Evolutionary conservation across 2,113 vertebrate genomes (phyloP), one percentile per base, ranked within the genome.

Genomic region (Puffinus mauretanicus): DNA sequence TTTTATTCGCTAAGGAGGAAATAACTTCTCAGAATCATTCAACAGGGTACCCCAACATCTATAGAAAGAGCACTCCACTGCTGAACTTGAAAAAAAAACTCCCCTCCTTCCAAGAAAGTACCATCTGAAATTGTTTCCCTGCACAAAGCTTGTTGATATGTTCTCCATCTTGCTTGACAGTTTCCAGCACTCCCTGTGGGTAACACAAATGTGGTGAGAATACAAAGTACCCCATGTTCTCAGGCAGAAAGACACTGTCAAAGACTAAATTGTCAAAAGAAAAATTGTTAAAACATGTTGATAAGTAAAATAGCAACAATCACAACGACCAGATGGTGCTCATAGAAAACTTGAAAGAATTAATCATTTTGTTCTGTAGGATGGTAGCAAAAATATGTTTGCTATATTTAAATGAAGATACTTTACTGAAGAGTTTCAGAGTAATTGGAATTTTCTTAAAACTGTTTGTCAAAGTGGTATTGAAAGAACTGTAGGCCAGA

Each of bases 271-370:
- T 90, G 46, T 75, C 86, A 79, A 44, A 94, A 64, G 88, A 32
- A 58, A 81, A 89, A 51, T 60, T 51, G 82, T 73, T 88, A 36
- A 77, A 87, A 66, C 49, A 49, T 66, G 87, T 40, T 93, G 92
- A 40, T 81, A 55, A 92, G 89, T 86, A 86, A 95, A 96, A 94
- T 51, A 89, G 81, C 83, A 86, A 82, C 86, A 91, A 60, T 66
- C 69, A n/a, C 3, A 11, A 49, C 0, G 1, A 64, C 69, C 94
- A 97, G 93, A 96, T 95, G 91, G 96, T 90, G 70, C 88, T 92
- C 54, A 38, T 58, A 69, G 82, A 85, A 92, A 76, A 70, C 66
- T 19, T 73, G 30, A 82, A 88, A 79, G 82, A 93, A 88, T 91
- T 93, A 91, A 93, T 95, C 46, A 76, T 73, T 65, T 17, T 46